These are phyloP conservation scores for Helicorthomorpha holstii DNA, from an alignment of 1,140 invertebrate species.

Conservation along the genomic window DNA sequence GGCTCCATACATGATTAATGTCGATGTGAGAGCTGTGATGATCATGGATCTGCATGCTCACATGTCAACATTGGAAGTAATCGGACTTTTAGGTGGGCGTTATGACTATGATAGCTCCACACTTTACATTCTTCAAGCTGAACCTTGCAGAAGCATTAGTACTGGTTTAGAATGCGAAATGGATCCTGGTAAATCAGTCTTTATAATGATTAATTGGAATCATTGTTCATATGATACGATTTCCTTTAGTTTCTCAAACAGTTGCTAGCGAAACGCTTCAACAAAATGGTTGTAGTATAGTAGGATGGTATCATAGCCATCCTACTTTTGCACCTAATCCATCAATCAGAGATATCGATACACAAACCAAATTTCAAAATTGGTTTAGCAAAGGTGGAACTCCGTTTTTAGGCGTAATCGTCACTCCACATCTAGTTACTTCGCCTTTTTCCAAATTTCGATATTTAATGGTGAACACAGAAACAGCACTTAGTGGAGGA, in stretches of 20 bases:
- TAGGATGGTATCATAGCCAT: constrained; percentile 49
- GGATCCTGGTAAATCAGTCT: constrained; percentile 40
- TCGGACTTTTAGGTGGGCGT: constrained; percentile 46
- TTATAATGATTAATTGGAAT: background rate
- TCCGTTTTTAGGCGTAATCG: constrained; percentile 39
- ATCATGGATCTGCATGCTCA: constrained; percentile 51
- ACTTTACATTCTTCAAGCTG: constrained; percentile 32
- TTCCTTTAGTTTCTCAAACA: constrained; percentile 31
- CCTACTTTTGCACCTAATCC: constrained; percentile 43
- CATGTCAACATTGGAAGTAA: constrained; percentile 45
- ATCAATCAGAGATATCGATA: constrained; percentile 40
- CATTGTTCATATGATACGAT: background rate
- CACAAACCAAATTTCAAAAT: constrained; percentile 36
- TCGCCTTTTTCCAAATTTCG: background rate
- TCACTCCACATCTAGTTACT: constrained; percentile 32
- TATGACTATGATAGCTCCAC: constrained; percentile 20
- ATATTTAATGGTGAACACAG: background rate
- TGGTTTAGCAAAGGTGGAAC: constrained; percentile 34
- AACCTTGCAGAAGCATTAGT: constrained; percentile 36
- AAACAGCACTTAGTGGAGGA: background rate
- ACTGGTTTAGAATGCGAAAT: constrained; percentile 53
- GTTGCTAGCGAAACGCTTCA: constrained; percentile 35
- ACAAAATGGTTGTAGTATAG: constrained; percentile 28
- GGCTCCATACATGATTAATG: constrained; percentile 40
- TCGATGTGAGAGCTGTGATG: constrained; percentile 38